A percentile compares a stretch with the other conserved stretches of the same genome.
phyloP scores from a whole-genome alignment of 2,113 vertebrate species.

The Cacatua alba region DNA sequence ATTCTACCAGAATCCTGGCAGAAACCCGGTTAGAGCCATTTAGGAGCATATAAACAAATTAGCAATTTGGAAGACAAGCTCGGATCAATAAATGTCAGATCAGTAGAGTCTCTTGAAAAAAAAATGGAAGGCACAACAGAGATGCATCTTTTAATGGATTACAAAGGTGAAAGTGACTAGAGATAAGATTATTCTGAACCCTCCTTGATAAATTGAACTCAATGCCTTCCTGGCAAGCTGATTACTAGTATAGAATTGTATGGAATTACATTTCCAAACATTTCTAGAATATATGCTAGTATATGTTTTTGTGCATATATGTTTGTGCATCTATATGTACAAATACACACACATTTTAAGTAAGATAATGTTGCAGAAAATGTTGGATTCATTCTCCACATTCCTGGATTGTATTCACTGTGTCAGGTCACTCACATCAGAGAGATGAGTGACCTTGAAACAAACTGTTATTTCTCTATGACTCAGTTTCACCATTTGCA shows the following conservation, averaged over 20 bases:
- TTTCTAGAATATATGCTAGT: not conserved
- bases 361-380: not conserved
- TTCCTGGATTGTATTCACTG: not conserved
- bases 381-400: not conserved
- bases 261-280: not conserved
- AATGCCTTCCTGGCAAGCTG: not conserved
- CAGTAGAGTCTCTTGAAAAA: not conserved
- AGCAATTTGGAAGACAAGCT: conserved; percentile 23
- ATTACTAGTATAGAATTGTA: not conserved
- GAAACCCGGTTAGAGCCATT: not conserved
- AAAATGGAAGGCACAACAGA: not conserved
- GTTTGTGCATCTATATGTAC: not conserved
- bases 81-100: conserved; percentile 35
- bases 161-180: conserved; percentile 14
- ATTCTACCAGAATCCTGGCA: not conserved
- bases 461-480: not conserved
- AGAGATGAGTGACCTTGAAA: not conserved
- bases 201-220: not conserved
- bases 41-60: conserved; percentile 14
- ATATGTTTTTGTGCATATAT: not conserved
- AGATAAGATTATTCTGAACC: conserved; percentile 10
- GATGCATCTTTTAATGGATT: not conserved
- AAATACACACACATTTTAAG: not conserved
- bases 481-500: not conserved
- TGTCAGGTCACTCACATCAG: not conserved